phyloP scores from a whole-genome alignment of 2,797 vertebrate genomes.

The Alectoris magna region DNA sequence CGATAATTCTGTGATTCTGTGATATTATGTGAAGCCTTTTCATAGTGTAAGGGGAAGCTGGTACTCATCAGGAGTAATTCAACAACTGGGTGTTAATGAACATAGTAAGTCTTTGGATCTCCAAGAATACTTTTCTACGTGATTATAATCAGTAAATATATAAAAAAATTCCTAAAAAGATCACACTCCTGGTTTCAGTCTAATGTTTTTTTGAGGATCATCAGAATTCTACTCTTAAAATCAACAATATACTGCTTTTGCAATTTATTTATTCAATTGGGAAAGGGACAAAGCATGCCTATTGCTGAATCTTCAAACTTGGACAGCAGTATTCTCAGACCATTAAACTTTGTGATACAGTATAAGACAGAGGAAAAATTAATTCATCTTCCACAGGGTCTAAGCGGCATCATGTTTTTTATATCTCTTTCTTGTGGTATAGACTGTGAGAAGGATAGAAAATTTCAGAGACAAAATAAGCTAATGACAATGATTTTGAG shows the following conservation, averaged over 20 bases:
- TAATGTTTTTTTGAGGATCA: neutral
- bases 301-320: slow-evolving; percentile 15
- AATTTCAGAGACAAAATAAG: slow-evolving; percentile 46
- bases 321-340: neutral
- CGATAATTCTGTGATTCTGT: too few relatives aligned
- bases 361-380: neutral
- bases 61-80: neutral
- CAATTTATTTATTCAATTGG: neutral
- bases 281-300: neutral
- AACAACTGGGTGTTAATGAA: neutral
- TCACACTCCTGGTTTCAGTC: neutral
- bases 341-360: slow-evolving; percentile 15
- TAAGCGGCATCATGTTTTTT: neutral
- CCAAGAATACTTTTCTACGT: neutral
- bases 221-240: neutral
- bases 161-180: neutral
- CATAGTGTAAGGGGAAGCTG: neutral
- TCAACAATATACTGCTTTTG: neutral
- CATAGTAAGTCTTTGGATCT: neutral
- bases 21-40: neutral
- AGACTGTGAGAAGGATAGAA: slow-evolving; percentile 59
- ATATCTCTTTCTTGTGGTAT: neutral
- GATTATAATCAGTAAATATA: neutral
- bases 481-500: slow-evolving; percentile 48
- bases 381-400: slow-evolving; percentile 29